Conservation (phyloP, 2,888 invertebrate species). For the Synanthedon vespiformis region DNA sequence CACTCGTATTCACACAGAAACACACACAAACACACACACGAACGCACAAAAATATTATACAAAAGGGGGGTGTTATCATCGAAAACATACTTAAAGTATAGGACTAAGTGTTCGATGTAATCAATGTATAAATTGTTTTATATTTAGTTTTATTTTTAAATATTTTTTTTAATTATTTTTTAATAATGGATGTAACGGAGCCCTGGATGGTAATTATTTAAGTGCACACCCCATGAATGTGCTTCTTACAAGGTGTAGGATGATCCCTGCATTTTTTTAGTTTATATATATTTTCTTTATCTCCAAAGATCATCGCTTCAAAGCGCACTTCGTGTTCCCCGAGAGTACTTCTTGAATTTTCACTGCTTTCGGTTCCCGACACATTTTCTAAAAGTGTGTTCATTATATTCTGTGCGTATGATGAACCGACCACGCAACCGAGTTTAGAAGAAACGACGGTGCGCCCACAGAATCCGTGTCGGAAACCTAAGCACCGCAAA, state of each 20-base stretch:
- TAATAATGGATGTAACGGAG: conserved; percentile 32
- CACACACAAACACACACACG: conserved; percentile 26
- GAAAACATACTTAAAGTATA: conserved; percentile 6
- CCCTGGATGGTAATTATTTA: conserved; percentile 54
- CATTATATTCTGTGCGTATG: no score
- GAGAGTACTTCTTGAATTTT: conserved; percentile 38
- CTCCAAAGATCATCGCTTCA: conserved; percentile 54
- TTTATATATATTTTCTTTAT: conserved; percentile 39
- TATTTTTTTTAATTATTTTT: neutral
- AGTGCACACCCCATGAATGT: conserved; percentile 69
- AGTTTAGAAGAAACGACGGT: no score
- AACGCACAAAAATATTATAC: conserved; percentile 21
- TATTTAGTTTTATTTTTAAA: conserved; percentile 24
- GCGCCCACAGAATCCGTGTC: neutral
- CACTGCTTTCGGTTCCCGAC: conserved; percentile 37
- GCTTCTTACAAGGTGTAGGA: conserved; percentile 59
- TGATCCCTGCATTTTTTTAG: conserved; percentile 40
- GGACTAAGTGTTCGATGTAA: conserved; percentile 43
- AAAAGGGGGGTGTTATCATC: conserved; percentile 2
- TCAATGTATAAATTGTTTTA: conserved; percentile 14
- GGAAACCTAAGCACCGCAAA: conserved; percentile 17
- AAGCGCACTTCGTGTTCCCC: conserved; percentile 56
- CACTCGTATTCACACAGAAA: conserved; percentile 27
- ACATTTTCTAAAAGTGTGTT: conserved; percentile 14
- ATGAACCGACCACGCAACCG: no score